A percentile compares a stretch with the other conserved stretches of the same genome.
Conservation (phyloP, 2,797 vertebrate species). For the Channallabes apus region DNA sequence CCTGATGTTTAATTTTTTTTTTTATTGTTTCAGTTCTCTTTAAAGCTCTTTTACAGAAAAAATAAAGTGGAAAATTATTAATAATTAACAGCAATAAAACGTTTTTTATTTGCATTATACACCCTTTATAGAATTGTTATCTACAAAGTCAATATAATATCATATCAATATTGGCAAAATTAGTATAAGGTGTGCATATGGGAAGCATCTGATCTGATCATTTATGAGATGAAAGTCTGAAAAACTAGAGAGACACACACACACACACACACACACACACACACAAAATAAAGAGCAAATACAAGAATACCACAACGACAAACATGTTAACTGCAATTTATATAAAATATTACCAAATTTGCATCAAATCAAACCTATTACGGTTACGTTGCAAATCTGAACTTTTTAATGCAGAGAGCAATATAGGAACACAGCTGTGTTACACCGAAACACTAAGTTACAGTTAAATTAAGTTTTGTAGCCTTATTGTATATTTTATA, state of each 20-base stretch:
- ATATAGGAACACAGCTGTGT: neutral
- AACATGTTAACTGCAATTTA: neutral
- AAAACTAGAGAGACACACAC: neutral
- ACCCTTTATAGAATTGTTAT: neutral
- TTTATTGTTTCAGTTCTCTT: neutral
- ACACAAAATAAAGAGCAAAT: neutral
- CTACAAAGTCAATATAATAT: neutral
- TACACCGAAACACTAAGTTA: neutral
- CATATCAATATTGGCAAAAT: neutral
- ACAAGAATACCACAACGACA: neutral
- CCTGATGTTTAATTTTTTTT: neutral
- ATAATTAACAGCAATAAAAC: neutral
- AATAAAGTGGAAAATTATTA: neutral
- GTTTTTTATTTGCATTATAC: slow-evolving; percentile 26
- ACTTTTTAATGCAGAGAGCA: neutral
- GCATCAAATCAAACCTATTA: neutral
- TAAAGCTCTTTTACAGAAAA: neutral
- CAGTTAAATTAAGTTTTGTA: neutral
- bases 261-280: neutral
- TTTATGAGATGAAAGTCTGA: neutral
- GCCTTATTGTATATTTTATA: neutral
- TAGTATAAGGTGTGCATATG: neutral
- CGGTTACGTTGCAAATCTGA: neutral
- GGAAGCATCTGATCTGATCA: slow-evolving; percentile 22
- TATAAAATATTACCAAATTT: neutral